Conservation (phyloP, 2,797 vertebrate species). For the Peromyscus attwateri region DNA sequence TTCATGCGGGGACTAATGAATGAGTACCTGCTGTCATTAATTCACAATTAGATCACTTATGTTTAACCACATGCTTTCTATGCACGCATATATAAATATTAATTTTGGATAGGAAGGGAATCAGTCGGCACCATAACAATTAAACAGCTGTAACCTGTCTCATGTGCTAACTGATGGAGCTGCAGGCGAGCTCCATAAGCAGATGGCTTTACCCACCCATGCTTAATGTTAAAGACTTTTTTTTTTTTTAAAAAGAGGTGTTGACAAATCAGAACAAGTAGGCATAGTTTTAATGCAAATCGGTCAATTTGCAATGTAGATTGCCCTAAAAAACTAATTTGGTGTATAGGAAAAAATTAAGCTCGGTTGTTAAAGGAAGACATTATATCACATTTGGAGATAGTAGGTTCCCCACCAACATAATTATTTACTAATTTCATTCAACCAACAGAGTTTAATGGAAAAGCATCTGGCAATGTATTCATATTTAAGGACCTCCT, state of each 20-base stretch:
- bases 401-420: slow-evolving; percentile 85
- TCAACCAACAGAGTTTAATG: slow-evolving; percentile 86
- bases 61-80: slow-evolving; percentile 87
- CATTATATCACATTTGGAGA: slow-evolving; percentile 81
- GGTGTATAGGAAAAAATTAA: slow-evolving; percentile 85
- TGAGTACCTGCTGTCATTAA: slow-evolving; percentile 84
- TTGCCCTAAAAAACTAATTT: slow-evolving; percentile 88
- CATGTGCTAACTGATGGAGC: slow-evolving; percentile 85
- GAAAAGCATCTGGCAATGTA: slow-evolving; percentile 88
- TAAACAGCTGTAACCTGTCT: slow-evolving; percentile 90
- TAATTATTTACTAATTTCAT: slow-evolving; percentile 90
- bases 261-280: slow-evolving; percentile 90
- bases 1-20: slow-evolving; percentile 85
- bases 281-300: slow-evolving; percentile 89
- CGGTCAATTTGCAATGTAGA: slow-evolving; percentile 89
- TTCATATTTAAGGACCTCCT: slow-evolving; percentile 86
- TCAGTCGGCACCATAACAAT: slow-evolving; percentile 88
- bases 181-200: slow-evolving; percentile 86
- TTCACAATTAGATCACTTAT: slow-evolving; percentile 86
- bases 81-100: slow-evolving; percentile 88
- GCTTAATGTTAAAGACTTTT: slow-evolving; percentile 88
- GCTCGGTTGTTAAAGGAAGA: slow-evolving; percentile 84
- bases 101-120: slow-evolving; percentile 88
- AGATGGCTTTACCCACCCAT: slow-evolving; percentile 90
- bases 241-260: slow-evolving; percentile 84